Evolutionary conservation across 2,113 vertebrate genomes (phyloP).

Genomic region (Tetrax tetrax): DNA sequence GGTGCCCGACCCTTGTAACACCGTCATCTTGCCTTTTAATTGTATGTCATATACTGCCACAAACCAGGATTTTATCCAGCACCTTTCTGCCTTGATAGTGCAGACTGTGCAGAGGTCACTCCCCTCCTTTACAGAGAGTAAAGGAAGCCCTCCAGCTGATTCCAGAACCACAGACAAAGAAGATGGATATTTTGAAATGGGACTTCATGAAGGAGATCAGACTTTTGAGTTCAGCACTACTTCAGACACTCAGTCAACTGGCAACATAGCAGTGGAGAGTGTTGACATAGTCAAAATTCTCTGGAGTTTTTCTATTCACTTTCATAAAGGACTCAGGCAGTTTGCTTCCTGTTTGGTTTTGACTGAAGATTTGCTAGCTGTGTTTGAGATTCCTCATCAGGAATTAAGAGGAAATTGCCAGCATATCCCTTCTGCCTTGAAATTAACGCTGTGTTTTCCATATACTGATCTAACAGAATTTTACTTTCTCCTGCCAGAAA

Average conservation of each 20-base stretch:
- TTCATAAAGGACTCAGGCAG: conserved; percentile 80
- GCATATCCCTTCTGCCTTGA: conserved; percentile 78
- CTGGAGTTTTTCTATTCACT: conserved; percentile 87
- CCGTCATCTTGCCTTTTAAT: conserved; percentile 81
- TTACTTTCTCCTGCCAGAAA: conserved; percentile 82
- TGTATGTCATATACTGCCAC: conserved; percentile 82
- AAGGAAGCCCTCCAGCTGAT: conserved; percentile 11
- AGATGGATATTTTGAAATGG: conserved; percentile 97
- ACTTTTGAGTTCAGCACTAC: conserved; percentile 65
- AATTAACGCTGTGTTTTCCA: conserved; percentile 77
- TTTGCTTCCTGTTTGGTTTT: conserved; percentile 87
- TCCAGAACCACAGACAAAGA: conserved; percentile 59
- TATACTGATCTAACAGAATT: conserved; percentile 79
- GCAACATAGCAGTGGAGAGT: conserved; percentile 48
- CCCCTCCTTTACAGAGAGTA: conserved; percentile 54
- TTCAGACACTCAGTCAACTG: neutral
- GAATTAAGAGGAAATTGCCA: conserved; percentile 70
- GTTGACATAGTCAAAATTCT: conserved; percentile 77
- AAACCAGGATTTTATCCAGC: conserved; percentile 84
- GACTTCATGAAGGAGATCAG: conserved; percentile 80
- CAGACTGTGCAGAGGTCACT: conserved; percentile 67
- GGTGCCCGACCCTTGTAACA: conserved; percentile 64
- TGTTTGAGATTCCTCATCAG: conserved; percentile 79
- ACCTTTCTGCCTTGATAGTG: conserved; percentile 81
- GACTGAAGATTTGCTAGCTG: conserved; percentile 76